A percentile compares a stretch with the other conserved stretches of the same genome.
Evolutionary conservation across 1,140 invertebrate species (phyloP).

Genomic region (Scylla paramamosain): DNA sequence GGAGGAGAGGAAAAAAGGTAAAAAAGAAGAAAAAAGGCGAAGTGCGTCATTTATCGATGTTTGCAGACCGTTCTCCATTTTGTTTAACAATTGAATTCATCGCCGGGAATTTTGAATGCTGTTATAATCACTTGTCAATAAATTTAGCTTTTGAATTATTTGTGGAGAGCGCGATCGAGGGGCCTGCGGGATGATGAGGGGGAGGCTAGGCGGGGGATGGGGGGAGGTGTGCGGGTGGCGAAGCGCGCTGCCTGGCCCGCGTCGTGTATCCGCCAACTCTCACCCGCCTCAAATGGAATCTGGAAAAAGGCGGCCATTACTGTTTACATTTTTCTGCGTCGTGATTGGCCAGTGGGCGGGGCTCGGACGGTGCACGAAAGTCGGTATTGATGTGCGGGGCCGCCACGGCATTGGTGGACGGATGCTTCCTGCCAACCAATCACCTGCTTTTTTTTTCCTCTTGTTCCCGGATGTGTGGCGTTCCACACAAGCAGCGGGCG

Average conservation of each 20-base stretch:
- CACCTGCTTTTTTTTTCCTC: constrained; percentile 40
- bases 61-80: constrained; percentile 54
- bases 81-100: constrained; percentile 63
- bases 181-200: background rate
- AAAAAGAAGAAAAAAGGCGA: background rate
- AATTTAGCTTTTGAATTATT: constrained; percentile 68
- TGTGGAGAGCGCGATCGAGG: constrained; percentile 44
- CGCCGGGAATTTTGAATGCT: constrained; percentile 51
- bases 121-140: constrained; percentile 73
- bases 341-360: constrained; percentile 67
- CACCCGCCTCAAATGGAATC: constrained; percentile 69
- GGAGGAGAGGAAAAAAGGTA: background rate
- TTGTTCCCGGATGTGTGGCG: constrained; percentile 27
- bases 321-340: constrained; percentile 73
- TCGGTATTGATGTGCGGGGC: constrained; percentile 71
- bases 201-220: background rate
- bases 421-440: constrained; percentile 44
- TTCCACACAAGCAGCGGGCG: background rate
- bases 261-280: constrained; percentile 52
- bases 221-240: background rate
- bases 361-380: constrained; percentile 65
- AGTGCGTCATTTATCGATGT: background rate
- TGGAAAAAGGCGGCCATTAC: constrained; percentile 75
- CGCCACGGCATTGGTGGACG: constrained; percentile 55
- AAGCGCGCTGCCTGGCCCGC: background rate